Conservation (phyloP, 2,888 invertebrate genomes). For the Gasteruption jaculator region DNA sequence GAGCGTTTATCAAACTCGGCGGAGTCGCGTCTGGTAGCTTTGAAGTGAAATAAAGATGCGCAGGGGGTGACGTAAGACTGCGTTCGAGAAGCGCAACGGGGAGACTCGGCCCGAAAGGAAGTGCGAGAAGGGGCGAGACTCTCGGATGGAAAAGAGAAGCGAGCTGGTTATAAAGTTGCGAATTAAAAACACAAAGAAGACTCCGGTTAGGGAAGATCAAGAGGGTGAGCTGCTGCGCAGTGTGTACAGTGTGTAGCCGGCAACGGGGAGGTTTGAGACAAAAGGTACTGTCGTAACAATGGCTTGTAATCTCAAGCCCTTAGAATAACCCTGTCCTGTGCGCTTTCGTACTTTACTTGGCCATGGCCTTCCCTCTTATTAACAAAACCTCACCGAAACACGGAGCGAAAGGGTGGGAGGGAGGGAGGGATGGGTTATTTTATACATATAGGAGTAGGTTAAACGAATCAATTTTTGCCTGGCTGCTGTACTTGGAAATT, state of each 20-base stretch:
- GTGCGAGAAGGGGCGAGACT: slow-evolving; percentile 5
- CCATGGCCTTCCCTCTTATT: slow-evolving; percentile 25
- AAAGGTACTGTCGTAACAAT: slow-evolving; percentile 47
- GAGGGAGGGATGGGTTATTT: neutral
- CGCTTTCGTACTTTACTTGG: slow-evolving; percentile 28
- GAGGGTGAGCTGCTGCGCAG: slow-evolving; percentile 13
- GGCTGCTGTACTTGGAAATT: slow-evolving; percentile 39
- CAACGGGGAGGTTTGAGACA: slow-evolving; percentile 46
- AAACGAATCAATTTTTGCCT: slow-evolving; percentile 48
- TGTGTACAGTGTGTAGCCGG: slow-evolving; percentile 14
- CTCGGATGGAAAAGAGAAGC: slow-evolving; percentile 18
- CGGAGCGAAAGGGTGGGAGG: neutral
- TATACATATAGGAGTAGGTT: slow-evolving; percentile 34
- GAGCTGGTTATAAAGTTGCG: slow-evolving; percentile 42
- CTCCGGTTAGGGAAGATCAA: slow-evolving; percentile 25
- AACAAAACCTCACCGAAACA: neutral
- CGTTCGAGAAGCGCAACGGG: slow-evolving; percentile 13
- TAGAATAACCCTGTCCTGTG: slow-evolving; percentile 38
- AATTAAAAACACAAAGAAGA: slow-evolving; percentile 48
- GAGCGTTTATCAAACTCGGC: too few species aligned
- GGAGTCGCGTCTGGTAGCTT: too few species aligned
- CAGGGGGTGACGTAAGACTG: too few species aligned
- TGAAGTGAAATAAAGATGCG: too few species aligned
- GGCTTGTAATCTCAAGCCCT: slow-evolving; percentile 50
- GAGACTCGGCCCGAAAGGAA: slow-evolving; percentile 21